Evolutionary conservation across 2,888 invertebrate species (phyloP).

Genomic region (Drosophila ustulata): DNA sequence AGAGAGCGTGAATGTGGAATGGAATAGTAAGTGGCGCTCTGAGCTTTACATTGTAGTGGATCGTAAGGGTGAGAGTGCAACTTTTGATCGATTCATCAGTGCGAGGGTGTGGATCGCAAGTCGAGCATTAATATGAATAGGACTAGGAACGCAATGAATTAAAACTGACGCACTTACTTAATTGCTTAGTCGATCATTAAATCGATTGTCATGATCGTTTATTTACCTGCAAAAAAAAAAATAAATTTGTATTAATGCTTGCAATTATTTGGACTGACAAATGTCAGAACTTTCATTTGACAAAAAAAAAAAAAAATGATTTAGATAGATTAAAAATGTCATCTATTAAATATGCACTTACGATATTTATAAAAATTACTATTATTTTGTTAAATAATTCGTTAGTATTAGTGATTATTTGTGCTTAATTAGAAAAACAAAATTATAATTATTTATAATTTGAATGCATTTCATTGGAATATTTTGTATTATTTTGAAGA

Average conservation of each 20-base stretch:
- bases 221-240: conserved; percentile 34
- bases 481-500: not conserved
- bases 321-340: too few species aligned
- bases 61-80: conserved; percentile 10
- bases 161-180: not conserved
- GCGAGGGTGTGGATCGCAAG: conserved; percentile 2
- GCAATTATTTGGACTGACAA: conserved; percentile 15
- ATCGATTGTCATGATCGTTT: not conserved
- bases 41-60: conserved; percentile 12
- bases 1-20: not conserved
- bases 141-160: not conserved
- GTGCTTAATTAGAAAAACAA: too few species aligned
- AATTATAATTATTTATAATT: too few species aligned
- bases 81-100: not conserved
- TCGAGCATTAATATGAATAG: not conserved
- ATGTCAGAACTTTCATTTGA: too few species aligned
- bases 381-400: too few species aligned
- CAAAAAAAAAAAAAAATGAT: conserved; percentile 20
- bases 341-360: too few species aligned
- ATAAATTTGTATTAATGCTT: conserved; percentile 2
- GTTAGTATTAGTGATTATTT: too few species aligned
- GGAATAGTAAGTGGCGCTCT: conserved; percentile 2
- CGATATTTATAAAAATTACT: too few species aligned
- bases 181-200: conserved; percentile 2
- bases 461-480: too few species aligned